Evolutionary conservation across 1,140 invertebrate genomes (phyloP).

Genomic region (Solen grandis): DNA sequence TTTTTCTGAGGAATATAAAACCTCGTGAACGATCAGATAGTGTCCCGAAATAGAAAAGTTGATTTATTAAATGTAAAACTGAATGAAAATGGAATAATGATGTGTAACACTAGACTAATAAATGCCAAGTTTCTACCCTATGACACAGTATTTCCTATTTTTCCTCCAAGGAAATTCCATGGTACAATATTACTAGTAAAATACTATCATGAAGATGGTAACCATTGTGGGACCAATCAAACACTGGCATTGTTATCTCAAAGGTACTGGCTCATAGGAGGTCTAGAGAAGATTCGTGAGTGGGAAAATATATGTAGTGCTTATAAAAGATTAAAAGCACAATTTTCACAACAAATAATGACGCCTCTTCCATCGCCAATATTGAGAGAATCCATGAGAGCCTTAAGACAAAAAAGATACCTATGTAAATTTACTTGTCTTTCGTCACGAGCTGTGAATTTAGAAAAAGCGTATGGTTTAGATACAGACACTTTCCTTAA

Average conservation of each 20-base stretch:
- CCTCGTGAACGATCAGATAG: neutral
- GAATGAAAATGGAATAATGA: conserved; percentile 9
- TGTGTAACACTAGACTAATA: conserved; percentile 10
- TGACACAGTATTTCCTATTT: neutral
- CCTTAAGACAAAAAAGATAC: conserved; percentile 24
- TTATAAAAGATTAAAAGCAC: conserved; percentile 18
- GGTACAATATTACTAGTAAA: conserved; percentile 16
- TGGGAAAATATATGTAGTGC: neutral
- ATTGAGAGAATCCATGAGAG: conserved; percentile 10
- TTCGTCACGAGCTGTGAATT: neutral
- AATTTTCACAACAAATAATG: conserved; percentile 16
- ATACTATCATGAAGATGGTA: too few species aligned
- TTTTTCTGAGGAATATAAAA: neutral
- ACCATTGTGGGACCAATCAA: too few species aligned
- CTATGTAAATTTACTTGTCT: conserved; percentile 26
- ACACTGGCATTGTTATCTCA: too few species aligned
- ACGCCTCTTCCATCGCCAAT: conserved; percentile 12
- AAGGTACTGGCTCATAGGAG: too few species aligned
- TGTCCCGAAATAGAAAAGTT: neutral
- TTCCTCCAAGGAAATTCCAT: neutral
- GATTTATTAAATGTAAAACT: conserved; percentile 8
- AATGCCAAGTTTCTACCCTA: conserved; percentile 22
- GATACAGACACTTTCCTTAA: conserved; percentile 21
- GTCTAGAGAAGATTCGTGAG: too few species aligned
- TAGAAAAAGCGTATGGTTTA: neutral